Evolutionary conservation across 2,113 vertebrate genomes (phyloP).

Genomic region (Zapus hudsonius): DNA sequence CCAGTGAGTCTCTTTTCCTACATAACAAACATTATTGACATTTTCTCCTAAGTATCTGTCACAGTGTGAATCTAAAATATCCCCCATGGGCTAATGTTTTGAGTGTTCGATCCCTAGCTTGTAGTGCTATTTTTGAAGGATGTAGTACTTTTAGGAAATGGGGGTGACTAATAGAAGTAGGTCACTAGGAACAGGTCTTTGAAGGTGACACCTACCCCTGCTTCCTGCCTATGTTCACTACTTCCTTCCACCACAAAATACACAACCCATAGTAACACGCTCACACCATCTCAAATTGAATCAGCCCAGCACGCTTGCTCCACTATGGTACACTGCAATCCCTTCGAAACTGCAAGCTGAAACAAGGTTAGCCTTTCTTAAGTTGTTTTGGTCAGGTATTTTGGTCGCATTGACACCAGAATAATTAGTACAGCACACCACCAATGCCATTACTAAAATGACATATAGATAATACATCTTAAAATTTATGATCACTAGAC

Average conservation of each 20-base stretch:
- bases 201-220: background rate
- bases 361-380: background rate
- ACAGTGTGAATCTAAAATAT: background rate
- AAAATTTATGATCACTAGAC: constrained; percentile 35
- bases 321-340: background rate
- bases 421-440: no score
- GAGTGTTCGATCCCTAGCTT: background rate
- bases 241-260: background rate
- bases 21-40: background rate
- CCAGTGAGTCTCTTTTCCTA: background rate
- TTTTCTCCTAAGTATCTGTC: background rate
- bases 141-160: background rate
- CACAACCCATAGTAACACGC: background rate
- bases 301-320: background rate
- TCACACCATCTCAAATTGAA: no score
- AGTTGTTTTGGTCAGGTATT: background rate
- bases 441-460: background rate
- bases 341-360: background rate
- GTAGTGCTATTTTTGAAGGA: background rate
- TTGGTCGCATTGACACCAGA: background rate
- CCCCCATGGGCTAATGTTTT: background rate
- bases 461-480: background rate
- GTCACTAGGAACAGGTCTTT: background rate
- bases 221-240: background rate
- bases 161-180: background rate